A percentile compares a stretch with the other conserved stretches of the same genome.
Conservation (phyloP, 2,888 invertebrate species). For the Allolobophora icterica region DNA sequence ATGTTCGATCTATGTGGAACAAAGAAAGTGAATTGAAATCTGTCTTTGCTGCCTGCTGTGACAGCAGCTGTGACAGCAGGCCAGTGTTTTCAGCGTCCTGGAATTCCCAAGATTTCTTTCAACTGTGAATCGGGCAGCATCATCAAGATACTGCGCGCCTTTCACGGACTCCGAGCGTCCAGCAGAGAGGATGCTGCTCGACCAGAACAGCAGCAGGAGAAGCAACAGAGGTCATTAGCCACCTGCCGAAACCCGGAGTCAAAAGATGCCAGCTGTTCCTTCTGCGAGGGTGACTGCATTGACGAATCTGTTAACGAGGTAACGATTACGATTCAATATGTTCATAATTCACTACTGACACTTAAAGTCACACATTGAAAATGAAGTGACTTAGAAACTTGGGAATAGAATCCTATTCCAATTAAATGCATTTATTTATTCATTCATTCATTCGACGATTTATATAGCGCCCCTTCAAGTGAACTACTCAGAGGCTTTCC, state of each 20-base stretch:
- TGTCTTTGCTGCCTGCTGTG: neutral
- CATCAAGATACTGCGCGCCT: slow-evolving; percentile 1
- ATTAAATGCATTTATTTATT: no score
- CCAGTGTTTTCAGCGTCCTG: neutral
- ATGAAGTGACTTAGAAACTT: neutral
- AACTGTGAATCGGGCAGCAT: neutral
- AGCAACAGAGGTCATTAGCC: slow-evolving; percentile 6
- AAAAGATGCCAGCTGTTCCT: slow-evolving; percentile 42
- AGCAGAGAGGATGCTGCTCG: neutral
- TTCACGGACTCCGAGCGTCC: neutral
- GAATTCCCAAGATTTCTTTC: slow-evolving; percentile 17
- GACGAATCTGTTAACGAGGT: slow-evolving; percentile 47
- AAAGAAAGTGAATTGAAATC: neutral
- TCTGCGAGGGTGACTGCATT: slow-evolving; percentile 46
- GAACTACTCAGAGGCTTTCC: no score
- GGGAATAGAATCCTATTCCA: neutral
- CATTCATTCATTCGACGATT: no score
- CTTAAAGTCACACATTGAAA: no score
- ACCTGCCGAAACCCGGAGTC: slow-evolving; percentile 32
- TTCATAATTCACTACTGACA: neutral
- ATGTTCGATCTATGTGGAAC: neutral
- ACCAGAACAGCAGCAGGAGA: neutral
- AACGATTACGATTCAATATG: no score
- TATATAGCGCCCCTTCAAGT: no score
- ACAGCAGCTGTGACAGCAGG: neutral